Base-by-base conservation (phyloP, 2,888 invertebrate species). In the Nemurella pictetii region DNA sequence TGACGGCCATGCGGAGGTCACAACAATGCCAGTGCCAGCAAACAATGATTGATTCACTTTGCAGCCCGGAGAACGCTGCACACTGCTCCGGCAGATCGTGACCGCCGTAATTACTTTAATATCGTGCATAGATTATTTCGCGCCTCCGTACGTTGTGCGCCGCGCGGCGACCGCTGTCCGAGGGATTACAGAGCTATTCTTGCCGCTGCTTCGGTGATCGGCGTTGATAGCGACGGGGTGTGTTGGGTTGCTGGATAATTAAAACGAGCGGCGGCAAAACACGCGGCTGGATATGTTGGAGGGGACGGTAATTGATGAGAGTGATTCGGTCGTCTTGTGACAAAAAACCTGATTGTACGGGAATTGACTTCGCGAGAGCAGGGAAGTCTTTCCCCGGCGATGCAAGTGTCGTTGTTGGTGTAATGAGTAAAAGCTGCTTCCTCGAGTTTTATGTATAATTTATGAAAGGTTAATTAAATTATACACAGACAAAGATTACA, bases 21-120 rank as follows among this genome's bases (percentile, higher is more conserved):
- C 26, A 5, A 78, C 26, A 28, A 78, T 29, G 30, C 78, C 4
- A 29, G 28, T 78, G 30, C 78, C n/a, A 29, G n/a, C 28, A 28
- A 30, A 78, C 28, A 78, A 78, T 78, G 78, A 78, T 78, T 78
- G 78, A 78, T 78, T 78, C 29, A 29, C 28, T 30, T 78, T 30
- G 20, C 78, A 7, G 29, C 28, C 30, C 15, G 32, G 3, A 3
- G 55, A 55, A 12, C 55, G 5, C 3, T 12, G 15, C 15, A 20
- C 55, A 29, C 9, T 26, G 74, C 26, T 36, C 9, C 55, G 15
- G 5, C 15, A 7, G 30, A 78, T 78, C 78, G 78, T 78, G 78
- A 78, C 78, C 28, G 9, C 28, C 7, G 78, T 78, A 78, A 78
- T 78, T 78, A 78, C 28, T 78, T 78, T 78, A 30, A 78, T 29